phyloP scores from a whole-genome alignment of 1,140 invertebrate genomes.

The Lethrus apterus region DNA sequence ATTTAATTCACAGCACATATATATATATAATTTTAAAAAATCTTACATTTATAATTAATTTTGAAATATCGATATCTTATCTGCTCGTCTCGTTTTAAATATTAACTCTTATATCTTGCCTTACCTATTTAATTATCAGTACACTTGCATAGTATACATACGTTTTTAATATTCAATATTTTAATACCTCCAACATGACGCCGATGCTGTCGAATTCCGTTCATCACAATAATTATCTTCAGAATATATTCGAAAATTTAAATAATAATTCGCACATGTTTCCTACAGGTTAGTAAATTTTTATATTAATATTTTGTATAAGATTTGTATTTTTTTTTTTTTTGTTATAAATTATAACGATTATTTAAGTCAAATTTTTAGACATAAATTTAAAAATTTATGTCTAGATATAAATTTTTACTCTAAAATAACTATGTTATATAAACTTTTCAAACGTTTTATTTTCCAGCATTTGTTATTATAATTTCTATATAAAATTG shows the following conservation, averaged over 20 bases:
- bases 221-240: slow-evolving; percentile 5
- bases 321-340: too few species aligned
- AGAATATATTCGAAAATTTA: slow-evolving; percentile 9
- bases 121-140: slow-evolving; percentile 13
- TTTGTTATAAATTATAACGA: too few species aligned
- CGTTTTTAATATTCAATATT: slow-evolving; percentile 9
- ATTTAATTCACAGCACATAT: too few species aligned
- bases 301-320: background rate
- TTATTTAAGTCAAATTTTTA: too few species aligned
- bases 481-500: too few species aligned
- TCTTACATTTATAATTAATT: too few species aligned
- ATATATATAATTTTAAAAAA: too few species aligned
- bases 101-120: slow-evolving; percentile 6
- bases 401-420: too few species aligned
- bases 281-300: slow-evolving; percentile 9
- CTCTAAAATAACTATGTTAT: too few species aligned
- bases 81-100: slow-evolving; percentile 11
- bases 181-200: background rate
- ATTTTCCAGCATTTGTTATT: too few species aligned
- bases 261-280: slow-evolving; percentile 9
- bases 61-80: slow-evolving; percentile 5
- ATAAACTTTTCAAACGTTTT: too few species aligned
- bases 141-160: slow-evolving; percentile 10
- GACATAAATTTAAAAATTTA: too few species aligned
- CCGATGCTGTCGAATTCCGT: slow-evolving; percentile 3